Conservation (phyloP, 2,888 invertebrate genomes). For the Macaria liturata region DNA sequence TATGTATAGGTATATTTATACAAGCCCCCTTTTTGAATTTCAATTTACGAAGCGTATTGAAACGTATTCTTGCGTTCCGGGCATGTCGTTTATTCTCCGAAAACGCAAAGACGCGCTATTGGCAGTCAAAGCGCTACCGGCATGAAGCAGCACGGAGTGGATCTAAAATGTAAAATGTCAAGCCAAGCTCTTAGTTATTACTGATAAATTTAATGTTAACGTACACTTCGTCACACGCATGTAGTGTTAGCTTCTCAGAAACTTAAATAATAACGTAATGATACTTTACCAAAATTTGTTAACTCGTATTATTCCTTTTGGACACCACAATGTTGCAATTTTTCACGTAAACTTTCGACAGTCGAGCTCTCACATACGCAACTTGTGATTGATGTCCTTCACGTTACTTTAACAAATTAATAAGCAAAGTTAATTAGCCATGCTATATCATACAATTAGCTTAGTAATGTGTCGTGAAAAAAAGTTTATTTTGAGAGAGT, state of each 20-base stretch:
- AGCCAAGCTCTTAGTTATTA: too few species aligned
- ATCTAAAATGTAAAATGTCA: too few species aligned
- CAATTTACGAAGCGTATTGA: too few species aligned
- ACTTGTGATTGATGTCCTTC: conserved; percentile 31
- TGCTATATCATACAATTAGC: conserved; percentile 24
- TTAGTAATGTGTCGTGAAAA: not conserved
- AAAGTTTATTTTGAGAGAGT: too few species aligned
- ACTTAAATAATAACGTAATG: not conserved
- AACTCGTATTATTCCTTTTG: conserved; percentile 3
- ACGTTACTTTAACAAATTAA: conserved; percentile 18
- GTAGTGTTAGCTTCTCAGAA: not conserved
- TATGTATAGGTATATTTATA: too few species aligned
- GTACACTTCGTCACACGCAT: not conserved
- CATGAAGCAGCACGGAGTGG: too few species aligned
- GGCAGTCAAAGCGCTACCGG: too few species aligned
- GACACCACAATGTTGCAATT: conserved; percentile 25
- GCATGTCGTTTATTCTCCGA: too few species aligned
- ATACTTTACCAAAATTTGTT: conserved; percentile 3
- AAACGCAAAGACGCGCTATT: too few species aligned
- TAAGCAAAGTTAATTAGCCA: conserved; percentile 22
- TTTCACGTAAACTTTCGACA: conserved; percentile 22
- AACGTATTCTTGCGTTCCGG: too few species aligned
- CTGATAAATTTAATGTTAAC: too few species aligned
- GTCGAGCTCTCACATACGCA: conserved; percentile 22
- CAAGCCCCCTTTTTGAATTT: too few species aligned